Conservation (phyloP, 2,113 vertebrate species). For the Cochlearius cochlearius region DNA sequence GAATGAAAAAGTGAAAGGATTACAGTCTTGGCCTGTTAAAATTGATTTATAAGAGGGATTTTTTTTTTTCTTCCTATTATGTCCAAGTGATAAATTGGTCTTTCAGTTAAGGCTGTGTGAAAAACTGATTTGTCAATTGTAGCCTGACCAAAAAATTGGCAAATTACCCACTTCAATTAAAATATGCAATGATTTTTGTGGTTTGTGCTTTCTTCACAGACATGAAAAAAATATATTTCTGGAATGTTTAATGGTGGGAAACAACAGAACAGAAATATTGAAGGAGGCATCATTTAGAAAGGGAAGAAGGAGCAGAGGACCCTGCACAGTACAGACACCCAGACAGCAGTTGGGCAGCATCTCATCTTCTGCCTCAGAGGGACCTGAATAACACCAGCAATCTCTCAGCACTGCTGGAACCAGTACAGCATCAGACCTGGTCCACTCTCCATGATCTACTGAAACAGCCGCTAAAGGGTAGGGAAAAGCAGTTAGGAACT, state of each 20-base stretch:
- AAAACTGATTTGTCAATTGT: slow-evolving; percentile 41
- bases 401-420: neutral
- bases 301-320: neutral
- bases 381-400: neutral
- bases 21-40: slow-evolving; percentile 44
- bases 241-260: neutral
- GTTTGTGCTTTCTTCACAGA: neutral
- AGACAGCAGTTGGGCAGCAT: accelerated
- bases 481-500: neutral
- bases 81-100: slow-evolving; percentile 49
- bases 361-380: neutral
- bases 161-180: slow-evolving; percentile 25
- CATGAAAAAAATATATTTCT: neutral
- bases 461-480: neutral
- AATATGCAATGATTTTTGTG: neutral
- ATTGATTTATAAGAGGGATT: slow-evolving; percentile 48
- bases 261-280: accelerated
- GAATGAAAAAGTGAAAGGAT: slow-evolving; percentile 17
- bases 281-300: neutral
- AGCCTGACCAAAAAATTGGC: neutral
- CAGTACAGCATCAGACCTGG: accelerated
- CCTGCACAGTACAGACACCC: too few species aligned
- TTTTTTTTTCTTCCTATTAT: neutral
- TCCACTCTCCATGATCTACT: too few species aligned
- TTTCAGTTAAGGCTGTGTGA: slow-evolving; percentile 30